A percentile compares a stretch with the other conserved stretches of the same genome.
Evolutionary conservation across 2,888 invertebrate species (phyloP).

Genomic region (Clunio marinus): DNA sequence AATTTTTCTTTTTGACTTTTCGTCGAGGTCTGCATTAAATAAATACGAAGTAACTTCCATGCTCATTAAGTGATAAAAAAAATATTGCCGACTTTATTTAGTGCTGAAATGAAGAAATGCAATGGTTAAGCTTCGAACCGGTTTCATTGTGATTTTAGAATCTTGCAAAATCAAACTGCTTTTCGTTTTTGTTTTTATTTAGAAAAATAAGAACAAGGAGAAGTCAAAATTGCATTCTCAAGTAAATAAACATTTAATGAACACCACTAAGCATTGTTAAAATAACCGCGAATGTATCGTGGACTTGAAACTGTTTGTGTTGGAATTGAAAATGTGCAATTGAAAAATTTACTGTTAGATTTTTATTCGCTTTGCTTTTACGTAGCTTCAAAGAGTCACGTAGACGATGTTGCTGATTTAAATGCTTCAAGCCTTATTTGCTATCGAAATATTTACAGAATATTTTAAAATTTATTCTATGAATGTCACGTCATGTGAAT

Average conservation of each 20-base stretch:
- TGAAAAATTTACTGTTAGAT: constrained; percentile 18
- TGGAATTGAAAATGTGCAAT: background rate
- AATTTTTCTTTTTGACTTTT: background rate
- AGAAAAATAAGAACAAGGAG: constrained; percentile 18
- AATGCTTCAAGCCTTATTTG: too few species aligned
- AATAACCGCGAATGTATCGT: too few species aligned
- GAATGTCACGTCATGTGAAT: too few species aligned
- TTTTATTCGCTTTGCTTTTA: too few species aligned
- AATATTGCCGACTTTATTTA: constrained; percentile 8
- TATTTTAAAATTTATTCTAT: too few species aligned
- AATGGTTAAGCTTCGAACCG: background rate
- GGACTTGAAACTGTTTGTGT: constrained; percentile 8
- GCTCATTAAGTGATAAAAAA: too few species aligned
- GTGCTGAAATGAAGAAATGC: background rate
- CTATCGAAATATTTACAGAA: too few species aligned
- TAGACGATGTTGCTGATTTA: background rate
- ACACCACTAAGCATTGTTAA: too few species aligned
- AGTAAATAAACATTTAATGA: too few species aligned
- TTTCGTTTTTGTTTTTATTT: background rate
- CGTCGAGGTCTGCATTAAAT: constrained; percentile 4
- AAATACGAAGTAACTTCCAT: too few species aligned
- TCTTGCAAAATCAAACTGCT: background rate
- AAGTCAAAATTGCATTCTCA: too few species aligned
- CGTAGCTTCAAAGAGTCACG: background rate
- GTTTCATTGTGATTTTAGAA: constrained; percentile 6